These are phyloP conservation scores for Accipiter cooperii DNA, from an alignment of 2,113 vertebrate genomes.

Conservation along the genomic window DNA sequence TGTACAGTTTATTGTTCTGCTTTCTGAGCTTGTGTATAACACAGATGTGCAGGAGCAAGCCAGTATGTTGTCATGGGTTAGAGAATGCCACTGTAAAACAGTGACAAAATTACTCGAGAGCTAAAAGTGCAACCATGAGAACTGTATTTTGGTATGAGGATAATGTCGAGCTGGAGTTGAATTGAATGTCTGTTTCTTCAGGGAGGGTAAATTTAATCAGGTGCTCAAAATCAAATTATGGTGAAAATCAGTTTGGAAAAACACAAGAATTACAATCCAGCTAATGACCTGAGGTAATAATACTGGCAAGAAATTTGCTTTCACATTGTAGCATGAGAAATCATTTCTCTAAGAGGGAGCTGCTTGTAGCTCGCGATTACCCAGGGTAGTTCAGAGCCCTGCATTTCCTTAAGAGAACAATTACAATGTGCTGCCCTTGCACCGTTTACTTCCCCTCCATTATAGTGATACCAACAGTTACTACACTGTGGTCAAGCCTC, in stretches of 20 bases:
- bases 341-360: slow-evolving; percentile 31
- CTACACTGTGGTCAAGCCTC: slow-evolving; percentile 5
- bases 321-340: slow-evolving; percentile 38
- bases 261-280: slow-evolving; percentile 53
- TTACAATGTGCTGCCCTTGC: slow-evolving; percentile 17
- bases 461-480: background rate
- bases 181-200: slow-evolving; percentile 46
- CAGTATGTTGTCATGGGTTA: background rate
- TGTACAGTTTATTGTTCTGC: background rate
- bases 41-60: background rate
- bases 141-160: background rate
- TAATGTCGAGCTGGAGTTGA: background rate
- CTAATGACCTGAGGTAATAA: slow-evolving; percentile 64
- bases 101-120: background rate
- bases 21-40: background rate
- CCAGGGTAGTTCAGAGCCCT: background rate
- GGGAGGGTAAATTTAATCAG: slow-evolving; percentile 60
- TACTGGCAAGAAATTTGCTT: slow-evolving; percentile 51
- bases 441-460: slow-evolving; percentile 1
- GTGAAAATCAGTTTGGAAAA: slow-evolving; percentile 58
- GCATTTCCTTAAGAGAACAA: slow-evolving; percentile 32
- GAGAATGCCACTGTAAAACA: background rate
- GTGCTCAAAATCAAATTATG: slow-evolving; percentile 60
- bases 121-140: background rate
- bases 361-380: background rate